Evolutionary conservation across 2,888 invertebrate genomes (phyloP).

Genomic region (Agonopterix heracliana): DNA sequence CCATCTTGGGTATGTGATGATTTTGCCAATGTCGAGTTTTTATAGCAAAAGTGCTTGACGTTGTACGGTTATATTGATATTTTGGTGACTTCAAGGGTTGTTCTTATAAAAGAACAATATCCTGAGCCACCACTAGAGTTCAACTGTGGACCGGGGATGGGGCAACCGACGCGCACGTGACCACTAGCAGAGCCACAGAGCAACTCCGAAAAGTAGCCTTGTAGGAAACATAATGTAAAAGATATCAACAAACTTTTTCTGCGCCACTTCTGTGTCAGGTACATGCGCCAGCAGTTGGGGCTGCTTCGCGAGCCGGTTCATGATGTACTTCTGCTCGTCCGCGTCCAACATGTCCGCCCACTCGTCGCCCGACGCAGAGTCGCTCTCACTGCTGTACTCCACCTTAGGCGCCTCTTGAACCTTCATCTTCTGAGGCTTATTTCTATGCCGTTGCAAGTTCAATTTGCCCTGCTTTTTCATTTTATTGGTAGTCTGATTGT

Average conservation of each 20-base stretch:
- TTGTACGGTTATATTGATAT: too few species aligned
- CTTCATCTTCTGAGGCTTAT: constrained; percentile 52
- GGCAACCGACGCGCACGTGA: too few species aligned
- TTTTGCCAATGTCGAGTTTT: too few species aligned
- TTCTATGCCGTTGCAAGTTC: constrained; percentile 60
- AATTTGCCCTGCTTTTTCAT: constrained; percentile 73
- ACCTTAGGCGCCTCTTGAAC: constrained; percentile 36
- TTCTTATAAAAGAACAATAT: too few species aligned
- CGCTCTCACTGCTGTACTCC: constrained; percentile 64
- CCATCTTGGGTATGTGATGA: too few species aligned
- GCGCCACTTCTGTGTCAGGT: constrained; percentile 47
- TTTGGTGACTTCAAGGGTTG: too few species aligned
- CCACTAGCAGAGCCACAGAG: too few species aligned
- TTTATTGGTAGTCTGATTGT: constrained; percentile 76
- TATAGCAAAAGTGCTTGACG: too few species aligned
- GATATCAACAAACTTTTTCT: constrained; percentile 24
- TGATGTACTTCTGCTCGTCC: constrained; percentile 72
- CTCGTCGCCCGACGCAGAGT: constrained; percentile 67
- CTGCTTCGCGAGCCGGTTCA: constrained; percentile 56
- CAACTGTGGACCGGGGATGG: too few species aligned
- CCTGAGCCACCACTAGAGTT: too few species aligned
- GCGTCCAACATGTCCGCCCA: constrained; percentile 77
- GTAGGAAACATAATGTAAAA: neutral
- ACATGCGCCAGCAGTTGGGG: constrained; percentile 57
- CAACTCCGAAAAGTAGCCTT: too few species aligned